These are phyloP conservation scores for Lucilia sericata DNA, from an alignment of 1,140 invertebrate genomes.

Conservation along the genomic window DNA sequence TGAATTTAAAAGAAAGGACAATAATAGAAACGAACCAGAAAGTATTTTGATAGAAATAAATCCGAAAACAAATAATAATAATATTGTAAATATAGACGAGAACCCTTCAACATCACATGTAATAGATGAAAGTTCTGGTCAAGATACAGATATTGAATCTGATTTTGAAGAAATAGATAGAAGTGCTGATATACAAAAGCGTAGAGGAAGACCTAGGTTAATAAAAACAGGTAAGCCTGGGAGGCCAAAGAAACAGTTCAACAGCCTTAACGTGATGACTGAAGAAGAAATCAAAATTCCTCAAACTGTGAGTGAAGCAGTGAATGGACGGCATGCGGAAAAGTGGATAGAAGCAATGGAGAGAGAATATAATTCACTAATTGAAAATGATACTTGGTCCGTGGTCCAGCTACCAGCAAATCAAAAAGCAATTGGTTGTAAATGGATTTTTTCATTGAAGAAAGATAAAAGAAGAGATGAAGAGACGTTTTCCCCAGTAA, in stretches of 20 bases:
- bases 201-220: not conserved
- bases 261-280: constrained; percentile 35
- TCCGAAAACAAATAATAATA: not conserved
- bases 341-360: constrained; percentile 38
- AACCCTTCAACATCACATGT: not conserved
- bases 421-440: constrained; percentile 25
- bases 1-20: constrained; percentile 40
- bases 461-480: constrained; percentile 54
- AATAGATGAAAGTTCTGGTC: not conserved
- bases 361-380: constrained; percentile 17
- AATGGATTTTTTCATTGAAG: constrained; percentile 41
- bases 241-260: constrained; percentile 32
- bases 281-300: not conserved
- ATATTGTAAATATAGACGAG: not conserved
- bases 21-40: not conserved
- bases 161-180: not conserved
- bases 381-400: constrained; percentile 17
- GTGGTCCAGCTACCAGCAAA: constrained; percentile 11
- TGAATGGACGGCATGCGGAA: not conserved
- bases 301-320: not conserved
- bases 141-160: not conserved
- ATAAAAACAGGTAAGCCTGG: not conserved
- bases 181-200: not conserved
- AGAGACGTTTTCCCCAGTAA: constrained; percentile 66
- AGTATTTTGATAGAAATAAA: not conserved